These are phyloP conservation scores for Drosophila erecta DNA, from an alignment of 1,140 invertebrate genomes.

Conservation along the genomic window DNA sequence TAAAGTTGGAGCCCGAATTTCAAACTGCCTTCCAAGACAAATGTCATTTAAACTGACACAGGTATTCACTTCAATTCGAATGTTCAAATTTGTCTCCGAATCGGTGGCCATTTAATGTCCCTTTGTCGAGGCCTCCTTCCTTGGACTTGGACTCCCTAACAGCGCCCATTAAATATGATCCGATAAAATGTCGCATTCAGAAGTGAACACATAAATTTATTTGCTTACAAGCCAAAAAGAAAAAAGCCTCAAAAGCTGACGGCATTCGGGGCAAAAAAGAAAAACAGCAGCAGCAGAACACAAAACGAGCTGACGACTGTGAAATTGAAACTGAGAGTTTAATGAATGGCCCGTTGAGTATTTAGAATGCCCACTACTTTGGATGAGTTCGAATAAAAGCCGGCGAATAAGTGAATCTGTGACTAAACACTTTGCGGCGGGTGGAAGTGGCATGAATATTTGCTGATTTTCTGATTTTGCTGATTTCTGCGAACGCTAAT, in stretches of 20 bases:
- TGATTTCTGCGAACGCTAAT: conserved; percentile 22
- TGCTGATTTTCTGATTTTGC: not conserved
- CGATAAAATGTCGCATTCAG: conserved; percentile 47
- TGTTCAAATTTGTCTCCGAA: conserved; percentile 21
- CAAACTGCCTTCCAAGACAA: not conserved
- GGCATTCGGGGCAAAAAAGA: conserved; percentile 22
- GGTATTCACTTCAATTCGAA: conserved; percentile 16
- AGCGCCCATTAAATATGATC: conserved; percentile 53
- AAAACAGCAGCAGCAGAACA: conserved; percentile 38
- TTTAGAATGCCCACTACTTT: conserved; percentile 28
- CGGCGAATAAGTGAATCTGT: conserved; percentile 1
- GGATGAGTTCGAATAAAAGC: conserved; percentile 17
- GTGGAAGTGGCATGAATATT: not conserved
- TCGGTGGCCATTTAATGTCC: conserved; percentile 13
- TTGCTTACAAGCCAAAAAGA: conserved; percentile 50
- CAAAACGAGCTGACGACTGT: conserved; percentile 44
- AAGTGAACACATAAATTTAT: conserved; percentile 55
- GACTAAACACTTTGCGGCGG: conserved; percentile 9
- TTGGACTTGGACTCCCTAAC: not conserved
- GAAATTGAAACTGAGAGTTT: conserved; percentile 52
- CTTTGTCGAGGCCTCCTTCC: conserved; percentile 20
- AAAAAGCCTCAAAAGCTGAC: conserved; percentile 36
- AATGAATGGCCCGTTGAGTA: conserved; percentile 48
- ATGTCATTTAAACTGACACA: not conserved
- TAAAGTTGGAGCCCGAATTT: too few species aligned